phyloP scores from a whole-genome alignment of 2,797 vertebrate genomes.

The Parauchenoglanis ngamensis region DNA sequence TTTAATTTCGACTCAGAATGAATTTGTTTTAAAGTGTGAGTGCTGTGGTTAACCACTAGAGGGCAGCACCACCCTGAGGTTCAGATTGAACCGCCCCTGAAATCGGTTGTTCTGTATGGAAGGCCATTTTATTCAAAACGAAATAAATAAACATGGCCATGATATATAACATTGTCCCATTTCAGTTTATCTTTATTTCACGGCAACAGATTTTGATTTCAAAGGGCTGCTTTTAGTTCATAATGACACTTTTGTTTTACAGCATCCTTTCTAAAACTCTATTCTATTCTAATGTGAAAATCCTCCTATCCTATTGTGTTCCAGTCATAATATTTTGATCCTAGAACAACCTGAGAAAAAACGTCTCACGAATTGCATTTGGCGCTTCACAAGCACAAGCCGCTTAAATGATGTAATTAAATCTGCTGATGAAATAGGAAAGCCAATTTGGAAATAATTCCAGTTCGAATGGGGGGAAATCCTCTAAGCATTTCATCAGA shows the following conservation, averaged over 20 bases:
- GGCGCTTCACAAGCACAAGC: conserved; percentile 3
- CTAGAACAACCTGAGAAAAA: background rate
- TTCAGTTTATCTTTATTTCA: background rate
- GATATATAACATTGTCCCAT: background rate
- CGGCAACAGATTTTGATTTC: background rate
- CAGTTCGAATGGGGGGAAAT: background rate
- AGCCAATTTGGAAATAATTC: conserved; percentile 30
- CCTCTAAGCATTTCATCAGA: conserved; percentile 42
- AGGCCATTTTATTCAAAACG: background rate
- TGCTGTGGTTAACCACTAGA: background rate
- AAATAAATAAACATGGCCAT: background rate
- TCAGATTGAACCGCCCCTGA: background rate
- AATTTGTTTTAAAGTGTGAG: background rate
- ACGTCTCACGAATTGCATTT: background rate
- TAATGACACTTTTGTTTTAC: background rate
- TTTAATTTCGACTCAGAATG: background rate
- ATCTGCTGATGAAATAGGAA: conserved; percentile 41
- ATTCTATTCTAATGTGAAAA: background rate
- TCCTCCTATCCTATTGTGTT: background rate
- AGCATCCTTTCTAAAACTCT: background rate
- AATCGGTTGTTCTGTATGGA: background rate
- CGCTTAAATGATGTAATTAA: conserved; percentile 13
- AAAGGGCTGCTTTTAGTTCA: background rate
- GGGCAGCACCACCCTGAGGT: conserved; percentile 12
- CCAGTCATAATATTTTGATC: background rate